These are phyloP conservation scores for Diaphora mendica DNA, from an alignment of 2,888 invertebrate genomes.

Conservation along the genomic window DNA sequence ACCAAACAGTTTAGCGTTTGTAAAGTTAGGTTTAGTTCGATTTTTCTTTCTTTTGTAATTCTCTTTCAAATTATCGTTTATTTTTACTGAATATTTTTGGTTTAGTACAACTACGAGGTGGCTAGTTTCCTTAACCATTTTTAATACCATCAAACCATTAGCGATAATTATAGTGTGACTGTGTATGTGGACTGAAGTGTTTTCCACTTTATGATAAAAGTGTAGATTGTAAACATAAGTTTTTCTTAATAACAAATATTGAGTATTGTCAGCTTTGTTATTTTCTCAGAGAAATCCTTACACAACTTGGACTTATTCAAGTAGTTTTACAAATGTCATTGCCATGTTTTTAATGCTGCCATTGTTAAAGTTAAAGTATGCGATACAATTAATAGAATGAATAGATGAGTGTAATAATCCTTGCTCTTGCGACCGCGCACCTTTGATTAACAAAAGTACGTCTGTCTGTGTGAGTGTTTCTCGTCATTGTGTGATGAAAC, in stretches of 20 bases:
- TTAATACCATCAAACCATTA: neutral
- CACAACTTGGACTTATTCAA: neutral
- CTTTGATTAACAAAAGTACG: slow-evolving; percentile 22
- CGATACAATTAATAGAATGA: slow-evolving; percentile 25
- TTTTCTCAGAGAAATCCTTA: neutral
- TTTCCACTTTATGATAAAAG: neutral
- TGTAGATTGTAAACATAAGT: neutral
- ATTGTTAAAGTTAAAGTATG: slow-evolving; percentile 16
- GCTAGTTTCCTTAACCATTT: neutral
- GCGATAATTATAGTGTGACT: neutral
- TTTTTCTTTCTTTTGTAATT: neutral
- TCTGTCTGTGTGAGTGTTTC: slow-evolving; percentile 16
- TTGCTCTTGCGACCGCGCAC: slow-evolving; percentile 26
- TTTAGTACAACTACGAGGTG: neutral
- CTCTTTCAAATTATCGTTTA: neutral
- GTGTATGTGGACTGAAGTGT: neutral
- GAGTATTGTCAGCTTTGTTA: neutral
- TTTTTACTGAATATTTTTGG: neutral
- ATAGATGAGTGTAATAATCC: slow-evolving; percentile 29
- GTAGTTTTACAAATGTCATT: neutral
- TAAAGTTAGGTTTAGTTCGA: neutral
- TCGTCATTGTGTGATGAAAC: slow-evolving; percentile 20
- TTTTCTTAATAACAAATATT: neutral
- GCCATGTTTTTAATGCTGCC: slow-evolving; percentile 1
- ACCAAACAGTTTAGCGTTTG: neutral